A percentile compares a stretch with the other conserved stretches of the same genome.
Conservation (phyloP, 2,797 vertebrate genomes). For the Aphelocoma californica region DNA sequence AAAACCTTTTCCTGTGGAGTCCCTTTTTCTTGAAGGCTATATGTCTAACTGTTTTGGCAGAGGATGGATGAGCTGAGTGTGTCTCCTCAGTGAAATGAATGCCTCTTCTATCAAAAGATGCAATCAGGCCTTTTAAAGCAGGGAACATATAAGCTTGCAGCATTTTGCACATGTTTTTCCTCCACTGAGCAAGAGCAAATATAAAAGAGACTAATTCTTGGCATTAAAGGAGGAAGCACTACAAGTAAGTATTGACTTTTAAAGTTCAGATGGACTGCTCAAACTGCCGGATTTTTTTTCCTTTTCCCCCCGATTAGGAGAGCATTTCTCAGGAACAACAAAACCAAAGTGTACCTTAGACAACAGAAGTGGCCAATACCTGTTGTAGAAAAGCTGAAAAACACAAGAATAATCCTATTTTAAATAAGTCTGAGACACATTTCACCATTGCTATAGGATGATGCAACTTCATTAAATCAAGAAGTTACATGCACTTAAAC, state of each 20-base stretch:
- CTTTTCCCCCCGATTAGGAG: neutral
- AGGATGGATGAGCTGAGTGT: slow-evolving; percentile 53
- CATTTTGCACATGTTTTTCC: slow-evolving; percentile 57
- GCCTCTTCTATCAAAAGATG: slow-evolving; percentile 54
- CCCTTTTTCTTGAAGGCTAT: slow-evolving; percentile 59
- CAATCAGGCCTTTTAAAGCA: slow-evolving; percentile 46
- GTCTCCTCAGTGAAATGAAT: slow-evolving; percentile 47
- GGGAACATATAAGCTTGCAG: slow-evolving; percentile 36
- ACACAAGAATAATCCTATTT: neutral
- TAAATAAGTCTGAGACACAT: slow-evolving; percentile 26
- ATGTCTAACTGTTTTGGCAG: slow-evolving; percentile 53
- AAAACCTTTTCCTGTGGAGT: slow-evolving; percentile 52
- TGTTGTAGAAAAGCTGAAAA: neutral
- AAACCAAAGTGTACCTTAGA: neutral
- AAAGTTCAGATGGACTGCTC: slow-evolving; percentile 34
- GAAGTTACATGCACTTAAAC: slow-evolving; percentile 58
- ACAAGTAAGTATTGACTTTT: slow-evolving; percentile 55
- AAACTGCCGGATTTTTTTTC: neutral
- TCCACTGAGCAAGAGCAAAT: slow-evolving; percentile 58
- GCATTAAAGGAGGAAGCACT: slow-evolving; percentile 52
- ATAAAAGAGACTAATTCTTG: slow-evolving; percentile 57
- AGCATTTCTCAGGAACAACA: neutral
- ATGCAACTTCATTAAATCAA: slow-evolving; percentile 66
- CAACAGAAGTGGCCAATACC: neutral
- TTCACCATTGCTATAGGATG: slow-evolving; percentile 38